These are phyloP conservation scores for Cephalopterus ornatus DNA, from an alignment of 2,113 vertebrate species.

Conservation along the genomic window DNA sequence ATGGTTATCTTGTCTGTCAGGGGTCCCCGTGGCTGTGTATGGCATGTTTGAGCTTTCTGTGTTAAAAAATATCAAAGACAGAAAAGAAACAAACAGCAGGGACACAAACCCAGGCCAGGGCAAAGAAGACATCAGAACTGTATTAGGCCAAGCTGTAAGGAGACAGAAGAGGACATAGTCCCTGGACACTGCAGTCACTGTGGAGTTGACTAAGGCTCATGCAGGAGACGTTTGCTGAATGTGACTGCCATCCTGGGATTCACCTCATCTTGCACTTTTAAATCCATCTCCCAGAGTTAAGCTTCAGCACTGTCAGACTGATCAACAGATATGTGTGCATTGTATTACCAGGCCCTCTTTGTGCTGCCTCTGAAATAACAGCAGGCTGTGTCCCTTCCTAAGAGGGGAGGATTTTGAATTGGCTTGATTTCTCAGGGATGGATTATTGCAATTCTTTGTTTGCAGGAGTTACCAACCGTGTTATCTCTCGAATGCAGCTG, in stretches of 20 bases:
- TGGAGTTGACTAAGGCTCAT: background rate
- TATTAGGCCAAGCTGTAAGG: background rate
- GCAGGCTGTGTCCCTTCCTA: background rate
- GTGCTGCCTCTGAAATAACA: background rate
- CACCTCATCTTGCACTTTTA: background rate
- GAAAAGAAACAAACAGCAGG: background rate
- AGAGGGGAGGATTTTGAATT: background rate
- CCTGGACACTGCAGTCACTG: background rate
- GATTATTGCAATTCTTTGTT: slow-evolving; percentile 55
- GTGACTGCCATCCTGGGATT: background rate
- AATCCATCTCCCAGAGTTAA: background rate
- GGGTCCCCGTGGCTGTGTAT: background rate
- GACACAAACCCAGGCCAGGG: background rate
- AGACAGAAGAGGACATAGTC: background rate
- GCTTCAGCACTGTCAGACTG: background rate
- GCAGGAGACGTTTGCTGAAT: background rate
- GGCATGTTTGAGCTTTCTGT: background rate
- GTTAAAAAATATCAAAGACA: background rate
- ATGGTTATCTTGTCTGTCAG: background rate
- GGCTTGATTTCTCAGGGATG: background rate
- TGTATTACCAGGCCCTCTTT: background rate
- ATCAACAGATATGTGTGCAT: slow-evolving; percentile 14
- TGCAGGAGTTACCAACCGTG: background rate
- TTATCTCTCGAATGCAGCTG: slow-evolving; percentile 38
- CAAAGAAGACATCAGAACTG: background rate